Base-by-base conservation (phyloP, 2,797 vertebrate genomes). In the Eulemur mongoz region DNA sequence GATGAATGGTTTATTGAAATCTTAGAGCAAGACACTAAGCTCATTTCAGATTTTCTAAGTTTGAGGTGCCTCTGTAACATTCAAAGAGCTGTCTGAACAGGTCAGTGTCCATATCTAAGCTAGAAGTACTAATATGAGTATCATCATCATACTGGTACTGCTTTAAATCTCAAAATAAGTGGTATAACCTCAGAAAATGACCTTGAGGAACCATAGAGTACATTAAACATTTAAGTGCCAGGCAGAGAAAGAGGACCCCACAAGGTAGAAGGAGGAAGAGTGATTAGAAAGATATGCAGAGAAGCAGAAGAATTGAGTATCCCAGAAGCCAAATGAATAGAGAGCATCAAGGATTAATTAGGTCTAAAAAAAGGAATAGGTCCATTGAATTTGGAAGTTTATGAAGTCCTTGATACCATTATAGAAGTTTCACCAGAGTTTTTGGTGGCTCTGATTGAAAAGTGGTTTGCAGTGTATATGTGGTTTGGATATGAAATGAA, bases 21-120 rank as follows among this genome's bases (percentile, higher is more conserved):
- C 76, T 92, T 14, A 45, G 52, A 76, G 3, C 35, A 92, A 92
- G 35, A 75, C 30, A 69, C 25, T 84, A 52, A 59, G 70, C 72
- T 96, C 8, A 94, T 90, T 89, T 87, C 89, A 94, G 75, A 67
- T 27, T 30, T 86, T 35, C 32, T 88, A 27, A 89, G 67, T 93
- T 92, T 95, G 30, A 95, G 65, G 38, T 59, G 20, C 11, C 38
- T 57, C 18, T 76, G 11, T 88, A 92, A 79, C 25, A 73, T 89
- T 84, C 30, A 93, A 61, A 94, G 70, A 83, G 70, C 35, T 93
- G 7, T 83, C 70, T 75, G 73, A 79, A 87, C 35, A 83, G 76
- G 18, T 22, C 69, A 48, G 1, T 85, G 40, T 91, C 14, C 69
- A 65, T 54, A 32, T 78, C 15, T 82, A 69, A 38, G 40, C 67